Conservation (phyloP, 2,113 vertebrate species). For the Cisticola juncidis region DNA sequence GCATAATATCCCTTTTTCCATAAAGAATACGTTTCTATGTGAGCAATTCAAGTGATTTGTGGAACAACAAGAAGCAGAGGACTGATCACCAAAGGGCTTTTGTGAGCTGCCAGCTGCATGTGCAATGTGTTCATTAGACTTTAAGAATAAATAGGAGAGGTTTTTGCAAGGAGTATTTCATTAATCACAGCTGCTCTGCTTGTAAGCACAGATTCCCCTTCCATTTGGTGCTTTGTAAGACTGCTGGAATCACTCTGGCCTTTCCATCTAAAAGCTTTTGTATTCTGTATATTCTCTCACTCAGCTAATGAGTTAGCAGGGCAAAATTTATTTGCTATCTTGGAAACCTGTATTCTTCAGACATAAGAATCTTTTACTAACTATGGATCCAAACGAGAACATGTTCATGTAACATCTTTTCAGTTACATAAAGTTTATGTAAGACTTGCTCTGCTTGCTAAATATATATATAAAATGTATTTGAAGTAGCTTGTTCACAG, state of each 20-base stretch:
- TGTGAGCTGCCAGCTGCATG: conserved; percentile 52
- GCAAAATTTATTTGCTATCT: neutral
- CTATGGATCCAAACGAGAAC: neutral
- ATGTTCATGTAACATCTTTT: neutral
- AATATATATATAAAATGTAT: neutral
- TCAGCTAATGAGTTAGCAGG: neutral
- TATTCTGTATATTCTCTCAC: neutral
- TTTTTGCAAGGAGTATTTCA: neutral
- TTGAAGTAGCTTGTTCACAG: neutral
- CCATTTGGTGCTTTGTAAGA: neutral
- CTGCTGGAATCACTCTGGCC: neutral
- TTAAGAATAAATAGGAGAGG: conserved; percentile 9
- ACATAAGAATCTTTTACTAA: neutral
- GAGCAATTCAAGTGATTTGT: conserved; percentile 15
- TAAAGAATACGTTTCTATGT: neutral
- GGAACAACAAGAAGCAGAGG: conserved; percentile 34
- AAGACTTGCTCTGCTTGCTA: neutral
- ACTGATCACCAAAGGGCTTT: conserved; percentile 15
- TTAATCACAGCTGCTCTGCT: conserved; percentile 40
- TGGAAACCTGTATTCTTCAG: neutral
- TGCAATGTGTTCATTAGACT: conserved; percentile 20
- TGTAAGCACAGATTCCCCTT: neutral
- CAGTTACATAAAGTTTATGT: neutral
- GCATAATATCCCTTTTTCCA: neutral
- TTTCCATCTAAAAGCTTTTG: neutral